These are phyloP conservation scores for Nibea albiflora DNA, from an alignment of 2,113 vertebrate species.

Conservation along the genomic window DNA sequence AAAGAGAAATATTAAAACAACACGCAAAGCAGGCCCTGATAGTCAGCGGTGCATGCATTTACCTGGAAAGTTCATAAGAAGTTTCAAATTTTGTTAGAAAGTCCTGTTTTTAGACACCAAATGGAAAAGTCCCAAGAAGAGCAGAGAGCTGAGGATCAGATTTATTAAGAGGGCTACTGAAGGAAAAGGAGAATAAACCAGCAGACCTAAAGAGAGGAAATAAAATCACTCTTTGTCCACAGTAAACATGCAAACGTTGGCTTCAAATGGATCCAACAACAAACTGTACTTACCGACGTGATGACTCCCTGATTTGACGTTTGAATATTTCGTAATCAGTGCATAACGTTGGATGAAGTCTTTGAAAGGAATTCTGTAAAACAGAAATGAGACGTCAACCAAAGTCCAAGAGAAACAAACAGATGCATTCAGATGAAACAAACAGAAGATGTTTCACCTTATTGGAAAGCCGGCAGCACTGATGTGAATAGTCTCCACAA, in stretches of 20 bases:
- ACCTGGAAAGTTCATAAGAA: constrained; percentile 74
- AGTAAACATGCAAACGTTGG: constrained; percentile 12
- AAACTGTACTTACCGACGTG: constrained; percentile 73
- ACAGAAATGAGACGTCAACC: constrained; percentile 38
- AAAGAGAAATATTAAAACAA: neutral
- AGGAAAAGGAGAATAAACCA: constrained; percentile 50
- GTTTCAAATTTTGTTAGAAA: constrained; percentile 57
- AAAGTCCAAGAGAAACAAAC: constrained; percentile 18
- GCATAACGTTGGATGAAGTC: constrained; percentile 89
- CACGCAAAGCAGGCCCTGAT: constrained; percentile 44
- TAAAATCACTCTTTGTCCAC: constrained; percentile 39
- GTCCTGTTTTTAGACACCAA: constrained; percentile 49
- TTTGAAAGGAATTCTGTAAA: constrained; percentile 87
- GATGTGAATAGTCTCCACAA: constrained; percentile 95
- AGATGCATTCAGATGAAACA: neutral
- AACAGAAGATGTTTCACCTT: constrained; percentile 80
- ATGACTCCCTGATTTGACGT: constrained; percentile 21
- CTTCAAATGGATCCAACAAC: neutral
- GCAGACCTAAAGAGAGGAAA: constrained; percentile 65
- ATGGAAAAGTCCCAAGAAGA: constrained; percentile 56
- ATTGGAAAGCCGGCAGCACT: constrained; percentile 98
- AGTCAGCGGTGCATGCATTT: constrained; percentile 71
- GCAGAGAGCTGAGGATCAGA: constrained; percentile 48
- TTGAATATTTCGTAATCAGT: constrained; percentile 79
- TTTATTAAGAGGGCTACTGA: constrained; percentile 44